A percentile compares a stretch with the other conserved stretches of the same genome.
These are phyloP conservation scores for Isurus oxyrinchus DNA, from an alignment of 2,113 vertebrate genomes.

Conservation along the genomic window DNA sequence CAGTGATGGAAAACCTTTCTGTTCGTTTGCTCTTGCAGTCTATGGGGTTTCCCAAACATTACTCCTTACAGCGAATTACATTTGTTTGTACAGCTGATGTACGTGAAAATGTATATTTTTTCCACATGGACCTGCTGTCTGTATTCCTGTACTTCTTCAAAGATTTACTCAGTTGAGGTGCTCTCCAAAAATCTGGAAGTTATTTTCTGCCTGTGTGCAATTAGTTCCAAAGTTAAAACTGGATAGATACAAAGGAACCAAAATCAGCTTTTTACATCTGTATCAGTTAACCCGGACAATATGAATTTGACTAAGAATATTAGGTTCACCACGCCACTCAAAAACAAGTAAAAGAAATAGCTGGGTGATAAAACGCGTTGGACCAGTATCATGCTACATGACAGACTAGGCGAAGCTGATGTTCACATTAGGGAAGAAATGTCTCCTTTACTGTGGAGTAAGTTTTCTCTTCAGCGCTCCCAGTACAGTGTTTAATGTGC, in stretches of 20 bases:
- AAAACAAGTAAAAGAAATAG: neutral
- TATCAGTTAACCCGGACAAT: slow-evolving; percentile 18
- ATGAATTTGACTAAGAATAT: slow-evolving; percentile 22
- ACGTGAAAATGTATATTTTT: slow-evolving; percentile 27
- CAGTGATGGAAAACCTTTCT: neutral
- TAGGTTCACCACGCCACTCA: neutral
- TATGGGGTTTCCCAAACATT: slow-evolving; percentile 12
- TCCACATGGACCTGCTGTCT: slow-evolving; percentile 24
- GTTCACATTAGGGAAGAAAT: neutral
- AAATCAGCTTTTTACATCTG: slow-evolving; percentile 30
- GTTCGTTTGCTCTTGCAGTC: neutral
- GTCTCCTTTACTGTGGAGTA: neutral
- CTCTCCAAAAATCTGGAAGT: slow-evolving; percentile 32
- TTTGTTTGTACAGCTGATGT: slow-evolving; percentile 30
- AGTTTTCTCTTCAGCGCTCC: neutral
- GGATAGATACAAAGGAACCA: slow-evolving; percentile 6
- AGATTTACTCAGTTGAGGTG: slow-evolving; percentile 26
- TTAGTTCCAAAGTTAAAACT: slow-evolving; percentile 29
- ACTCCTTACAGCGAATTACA: slow-evolving; percentile 20
- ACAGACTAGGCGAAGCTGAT: neutral
- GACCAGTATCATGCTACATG: neutral
- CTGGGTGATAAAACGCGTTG: neutral
- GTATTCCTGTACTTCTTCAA: slow-evolving; percentile 19
- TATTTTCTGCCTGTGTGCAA: slow-evolving; percentile 26
- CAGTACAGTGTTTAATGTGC: neutral